Evolutionary conservation across 2,797 vertebrate genomes (phyloP).

Genomic region (Eidolon dupreanum): DNA sequence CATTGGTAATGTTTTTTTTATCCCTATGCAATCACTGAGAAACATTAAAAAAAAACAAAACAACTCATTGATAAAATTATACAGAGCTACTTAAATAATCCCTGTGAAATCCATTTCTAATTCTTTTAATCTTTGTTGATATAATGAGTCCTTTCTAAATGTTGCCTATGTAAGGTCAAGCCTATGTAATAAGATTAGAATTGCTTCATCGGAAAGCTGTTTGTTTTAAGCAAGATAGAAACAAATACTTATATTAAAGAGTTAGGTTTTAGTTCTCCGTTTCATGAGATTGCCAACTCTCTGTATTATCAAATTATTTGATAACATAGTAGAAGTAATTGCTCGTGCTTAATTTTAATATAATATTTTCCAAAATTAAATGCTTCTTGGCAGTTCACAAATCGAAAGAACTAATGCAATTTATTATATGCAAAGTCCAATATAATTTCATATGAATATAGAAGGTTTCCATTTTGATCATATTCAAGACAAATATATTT

Average conservation of each 20-base stretch:
- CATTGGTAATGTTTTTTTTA: not conserved
- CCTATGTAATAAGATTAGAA: constrained; percentile 20
- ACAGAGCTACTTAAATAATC: constrained; percentile 46
- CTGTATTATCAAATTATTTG: not conserved
- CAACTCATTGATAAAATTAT: not conserved
- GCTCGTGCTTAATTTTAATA: constrained; percentile 3
- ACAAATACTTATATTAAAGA: constrained; percentile 44
- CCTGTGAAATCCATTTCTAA: constrained; percentile 52
- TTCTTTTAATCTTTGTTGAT: constrained; percentile 50
- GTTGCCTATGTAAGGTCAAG: not conserved
- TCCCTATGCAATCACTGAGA: not conserved
- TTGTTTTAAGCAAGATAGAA: constrained; percentile 25
- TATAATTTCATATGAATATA: not conserved
- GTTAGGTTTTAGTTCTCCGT: not conserved
- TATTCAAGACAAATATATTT: not conserved
- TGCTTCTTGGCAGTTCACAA: not conserved
- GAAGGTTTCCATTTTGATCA: not conserved
- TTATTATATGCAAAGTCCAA: not conserved
- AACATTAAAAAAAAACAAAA: not conserved
- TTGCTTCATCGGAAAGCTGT: not conserved
- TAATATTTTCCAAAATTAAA: not conserved
- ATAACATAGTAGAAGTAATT: constrained; percentile 8
- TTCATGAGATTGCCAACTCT: not conserved
- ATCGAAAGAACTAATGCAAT: not conserved
- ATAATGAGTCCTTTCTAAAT: constrained; percentile 49